Conservation (phyloP, 2,888 invertebrate species). For the Cylloceria caligata region DNA sequence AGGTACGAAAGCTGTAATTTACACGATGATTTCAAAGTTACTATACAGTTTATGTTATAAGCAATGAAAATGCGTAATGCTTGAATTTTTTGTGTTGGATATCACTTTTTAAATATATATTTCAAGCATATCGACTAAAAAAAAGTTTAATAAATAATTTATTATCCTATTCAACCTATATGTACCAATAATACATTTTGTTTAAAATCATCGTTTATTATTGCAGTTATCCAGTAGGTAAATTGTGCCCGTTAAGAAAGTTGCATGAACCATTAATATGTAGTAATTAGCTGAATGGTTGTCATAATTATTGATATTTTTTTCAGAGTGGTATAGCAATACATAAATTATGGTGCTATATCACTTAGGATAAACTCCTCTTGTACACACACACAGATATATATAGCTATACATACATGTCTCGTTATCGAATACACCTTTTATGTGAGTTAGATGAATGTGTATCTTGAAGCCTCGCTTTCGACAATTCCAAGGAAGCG, state of each 20-base stretch:
- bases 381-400: too few relatives aligned
- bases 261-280: neutral
- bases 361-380: neutral
- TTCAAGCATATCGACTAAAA: too few relatives aligned
- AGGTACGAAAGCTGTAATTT: neutral
- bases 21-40: neutral
- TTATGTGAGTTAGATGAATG: neutral
- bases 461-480: neutral
- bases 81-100: neutral
- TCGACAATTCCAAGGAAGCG: neutral
- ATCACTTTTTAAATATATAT: too few relatives aligned
- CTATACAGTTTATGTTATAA: neutral
- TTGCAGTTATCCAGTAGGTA: neutral
- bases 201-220: neutral
- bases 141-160: too few relatives aligned
- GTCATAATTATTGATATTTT: conserved; percentile 1
- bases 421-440: neutral
- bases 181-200: too few relatives aligned
- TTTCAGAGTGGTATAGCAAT: neutral
- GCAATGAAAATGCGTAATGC: neutral
- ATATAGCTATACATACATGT: neutral
- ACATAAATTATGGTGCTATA: conserved; percentile 21
- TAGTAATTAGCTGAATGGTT: neutral
- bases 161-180: too few relatives aligned
- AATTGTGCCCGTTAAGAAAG: neutral